Percentiles rank a stretch among this genome's conserved stretches.
These are phyloP conservation scores for Wasmannia auropunctata DNA, from an alignment of 1,140 invertebrate genomes.

Conservation along the genomic window DNA sequence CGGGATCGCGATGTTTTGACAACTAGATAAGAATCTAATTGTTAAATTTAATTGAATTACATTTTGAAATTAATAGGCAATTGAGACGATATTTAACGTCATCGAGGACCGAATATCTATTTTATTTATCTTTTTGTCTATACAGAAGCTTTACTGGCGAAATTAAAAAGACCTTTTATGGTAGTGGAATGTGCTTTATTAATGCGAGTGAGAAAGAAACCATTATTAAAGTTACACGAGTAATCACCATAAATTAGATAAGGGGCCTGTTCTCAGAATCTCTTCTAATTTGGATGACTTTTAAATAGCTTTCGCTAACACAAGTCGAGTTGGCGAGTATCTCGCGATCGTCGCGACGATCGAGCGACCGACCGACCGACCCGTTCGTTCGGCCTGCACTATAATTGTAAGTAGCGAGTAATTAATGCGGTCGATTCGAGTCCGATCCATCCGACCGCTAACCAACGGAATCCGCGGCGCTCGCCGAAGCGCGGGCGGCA, in stretches of 20 bases:
- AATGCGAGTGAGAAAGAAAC: background rate
- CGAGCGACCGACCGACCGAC: conserved; percentile 29
- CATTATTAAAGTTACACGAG: background rate
- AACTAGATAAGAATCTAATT: background rate
- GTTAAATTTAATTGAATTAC: conserved; percentile 5
- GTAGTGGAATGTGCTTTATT: background rate
- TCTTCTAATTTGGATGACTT: background rate
- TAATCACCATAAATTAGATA: background rate
- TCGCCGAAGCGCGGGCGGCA: conserved; percentile 10
- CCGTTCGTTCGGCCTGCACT: conserved; percentile 59
- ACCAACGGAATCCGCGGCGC: conserved; percentile 69
- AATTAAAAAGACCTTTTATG: background rate
- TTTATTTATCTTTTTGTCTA: background rate
- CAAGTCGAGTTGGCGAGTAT: conserved; percentile 40
- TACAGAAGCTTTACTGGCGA: background rate
- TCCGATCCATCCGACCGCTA: conserved; percentile 73
- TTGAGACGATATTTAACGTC: background rate
- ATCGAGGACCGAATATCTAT: background rate
- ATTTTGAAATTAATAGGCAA: background rate
- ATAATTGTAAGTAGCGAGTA: conserved; percentile 80
- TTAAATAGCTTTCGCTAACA: conserved; percentile 4
- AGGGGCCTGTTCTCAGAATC: background rate
- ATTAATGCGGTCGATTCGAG: conserved; percentile 81
- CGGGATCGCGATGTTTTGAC: background rate
- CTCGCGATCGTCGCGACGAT: conserved; percentile 45